Base-by-base conservation (phyloP, 2,113 vertebrate genomes). In the Sinocyclocheilus grahami region DNA sequence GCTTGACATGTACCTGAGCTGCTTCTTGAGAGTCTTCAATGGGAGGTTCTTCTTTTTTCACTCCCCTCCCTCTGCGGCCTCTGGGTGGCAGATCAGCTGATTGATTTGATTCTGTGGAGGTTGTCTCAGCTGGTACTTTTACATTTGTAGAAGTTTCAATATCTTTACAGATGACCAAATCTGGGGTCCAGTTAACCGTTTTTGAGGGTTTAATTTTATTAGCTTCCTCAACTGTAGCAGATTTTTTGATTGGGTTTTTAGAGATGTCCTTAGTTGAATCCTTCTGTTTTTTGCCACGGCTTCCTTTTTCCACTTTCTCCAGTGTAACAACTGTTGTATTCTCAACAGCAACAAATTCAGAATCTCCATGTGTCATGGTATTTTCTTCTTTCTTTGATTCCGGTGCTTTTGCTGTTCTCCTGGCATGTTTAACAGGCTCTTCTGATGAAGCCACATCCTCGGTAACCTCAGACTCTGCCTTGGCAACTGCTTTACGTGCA, bases 41-140 rank as follows among this genome's bases (percentile, higher is more conserved):
- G 1, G 71, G 46, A 14, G 77, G 42, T 3, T 65, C 82, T 53
- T 33, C 63, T 89, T 93, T 92, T 72, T 89, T 95, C 10, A 85
- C 88, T 0, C 82, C 9, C 91, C 92, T 92, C n/a, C 93, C 93
- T 89, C 88, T 90, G 30, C 90, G 67, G 12, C 86, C 83, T 91
- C 89, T 93, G 7, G 89, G 79, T 69, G 72, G 46, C 33, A 16
- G 39, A 60, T 83, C 65, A 9, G 22, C 22, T 1, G 18, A 89
- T 0, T 30, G 62, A 67, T 93, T 90, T 4, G 82, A 67, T n/a
- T 92, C 89, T 16, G 27, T 58, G 20, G 24, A 20, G 7, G 20
- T n/a, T 3, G 51, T 51, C 14, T 42, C 30, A 24, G 80, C 22
- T 65, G 82, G 30, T 24, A 14, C 18, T 65, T 16, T 51, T 58